Percentiles rank a stretch among this genome's conserved stretches.
Conservation (phyloP, 2,113 vertebrate species). For the Protomyctophum bolini region DNA sequence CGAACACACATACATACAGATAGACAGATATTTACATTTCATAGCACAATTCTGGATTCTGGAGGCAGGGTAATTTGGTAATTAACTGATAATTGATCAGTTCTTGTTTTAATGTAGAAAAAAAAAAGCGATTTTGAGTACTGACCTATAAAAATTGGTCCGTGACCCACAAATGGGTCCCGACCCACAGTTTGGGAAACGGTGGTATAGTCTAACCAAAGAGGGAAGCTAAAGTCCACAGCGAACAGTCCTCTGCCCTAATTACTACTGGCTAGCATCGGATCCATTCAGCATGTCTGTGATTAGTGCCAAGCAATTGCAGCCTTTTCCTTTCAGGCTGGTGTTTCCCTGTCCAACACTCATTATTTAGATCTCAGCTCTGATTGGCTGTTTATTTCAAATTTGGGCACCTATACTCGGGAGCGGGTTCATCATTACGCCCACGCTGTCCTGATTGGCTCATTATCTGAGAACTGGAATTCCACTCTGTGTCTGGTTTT, state of each 20-base stretch:
- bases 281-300: slow-evolving; percentile 27
- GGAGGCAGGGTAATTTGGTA: too few species aligned
- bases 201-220: slow-evolving; percentile 9
- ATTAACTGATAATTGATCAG: too few species aligned
- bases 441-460: slow-evolving; percentile 47
- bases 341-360: slow-evolving; percentile 14
- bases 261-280: slow-evolving; percentile 8
- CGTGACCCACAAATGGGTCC: too few species aligned
- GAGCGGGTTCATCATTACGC: slow-evolving; percentile 4
- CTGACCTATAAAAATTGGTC: too few species aligned
- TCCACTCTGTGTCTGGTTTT: slow-evolving; percentile 33
- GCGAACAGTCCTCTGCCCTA: slow-evolving; percentile 5
- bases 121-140: too few species aligned
- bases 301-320: slow-evolving; percentile 44
- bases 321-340: slow-evolving; percentile 38
- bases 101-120: too few species aligned
- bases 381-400: slow-evolving; percentile 39
- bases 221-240: slow-evolving; percentile 11
- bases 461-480: slow-evolving; percentile 45
- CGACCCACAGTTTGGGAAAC: too few species aligned
- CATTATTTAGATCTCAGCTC: slow-evolving; percentile 32
- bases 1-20: too few species aligned
- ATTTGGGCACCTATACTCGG: slow-evolving; percentile 13
- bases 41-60: too few species aligned
- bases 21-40: too few species aligned